Evolutionary conservation across 2,888 invertebrate species (phyloP).

Genomic region (Rhamnusium bicolor): DNA sequence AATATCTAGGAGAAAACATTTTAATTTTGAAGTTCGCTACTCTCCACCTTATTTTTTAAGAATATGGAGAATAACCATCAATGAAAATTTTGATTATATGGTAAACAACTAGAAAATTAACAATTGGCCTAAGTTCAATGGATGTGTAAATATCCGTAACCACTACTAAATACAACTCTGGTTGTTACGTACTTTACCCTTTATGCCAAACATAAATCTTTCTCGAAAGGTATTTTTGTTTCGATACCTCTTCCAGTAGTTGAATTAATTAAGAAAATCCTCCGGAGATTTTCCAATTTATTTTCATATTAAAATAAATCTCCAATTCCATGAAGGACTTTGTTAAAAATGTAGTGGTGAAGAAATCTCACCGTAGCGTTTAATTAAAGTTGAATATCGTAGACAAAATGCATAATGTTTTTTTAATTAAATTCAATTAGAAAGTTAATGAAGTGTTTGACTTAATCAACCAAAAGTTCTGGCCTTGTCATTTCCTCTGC

Average conservation of each 20-base stretch:
- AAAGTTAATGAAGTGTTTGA: slow-evolving; percentile 31
- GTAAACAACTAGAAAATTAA: too few relatives aligned
- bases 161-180: background rate
- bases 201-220: background rate
- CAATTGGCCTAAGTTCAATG: too few relatives aligned
- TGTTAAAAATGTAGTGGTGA: slow-evolving; percentile 9
- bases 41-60: too few relatives aligned
- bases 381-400: slow-evolving; percentile 28
- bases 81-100: too few relatives aligned
- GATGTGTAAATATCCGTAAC: background rate
- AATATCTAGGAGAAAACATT: too few relatives aligned
- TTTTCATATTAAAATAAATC: slow-evolving; percentile 27
- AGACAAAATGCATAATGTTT: slow-evolving; percentile 22
- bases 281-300: slow-evolving; percentile 19
- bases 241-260: background rate
- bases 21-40: too few relatives aligned
- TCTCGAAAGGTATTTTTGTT: slow-evolving; percentile 2
- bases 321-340: background rate
- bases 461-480: background rate
- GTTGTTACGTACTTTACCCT: background rate
- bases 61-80: too few relatives aligned
- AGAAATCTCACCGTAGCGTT: slow-evolving; percentile 9
- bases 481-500: background rate
- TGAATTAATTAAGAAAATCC: slow-evolving; percentile 13
- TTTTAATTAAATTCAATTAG: slow-evolving; percentile 24